phyloP scores from a whole-genome alignment of 2,113 vertebrate species.

The Echinops telfairi region DNA sequence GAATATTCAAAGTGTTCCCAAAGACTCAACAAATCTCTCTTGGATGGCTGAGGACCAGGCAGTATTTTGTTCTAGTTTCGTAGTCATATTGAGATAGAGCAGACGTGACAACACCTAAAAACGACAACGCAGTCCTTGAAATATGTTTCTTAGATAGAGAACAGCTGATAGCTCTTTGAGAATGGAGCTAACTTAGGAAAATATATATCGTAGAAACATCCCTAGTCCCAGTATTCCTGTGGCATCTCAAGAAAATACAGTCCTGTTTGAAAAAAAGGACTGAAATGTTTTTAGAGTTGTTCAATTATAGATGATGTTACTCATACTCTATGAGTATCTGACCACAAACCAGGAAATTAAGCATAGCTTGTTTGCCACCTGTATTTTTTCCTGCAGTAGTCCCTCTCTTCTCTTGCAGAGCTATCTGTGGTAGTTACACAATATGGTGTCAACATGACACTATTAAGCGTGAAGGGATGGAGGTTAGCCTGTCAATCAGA shows the following conservation, averaged over 20 bases:
- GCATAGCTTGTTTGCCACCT: background rate
- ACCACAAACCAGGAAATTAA: background rate
- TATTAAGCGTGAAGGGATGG: too few species aligned
- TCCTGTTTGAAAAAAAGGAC: background rate
- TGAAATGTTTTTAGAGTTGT: background rate
- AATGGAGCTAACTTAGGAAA: background rate
- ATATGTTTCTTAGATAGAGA: background rate
- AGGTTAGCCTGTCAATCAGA: too few species aligned
- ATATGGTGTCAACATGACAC: too few species aligned
- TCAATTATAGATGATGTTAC: background rate
- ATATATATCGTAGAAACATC: background rate
- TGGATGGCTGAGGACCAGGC: too few species aligned
- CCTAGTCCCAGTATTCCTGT: background rate
- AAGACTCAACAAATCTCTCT: too few species aligned
- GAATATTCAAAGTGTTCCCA: too few species aligned
- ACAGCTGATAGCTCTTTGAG: background rate
- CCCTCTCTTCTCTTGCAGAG: background rate
- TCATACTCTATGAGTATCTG: fast-evolving
- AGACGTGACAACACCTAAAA: too few species aligned
- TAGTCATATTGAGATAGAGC: too few species aligned
- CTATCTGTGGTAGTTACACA: too few species aligned
- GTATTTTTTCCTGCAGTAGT: background rate
- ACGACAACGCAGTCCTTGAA: background rate
- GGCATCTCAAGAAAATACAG: background rate
- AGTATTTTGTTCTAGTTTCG: too few species aligned